Conservation (phyloP, 1,140 invertebrate species). For the Drosophila persimilis region DNA sequence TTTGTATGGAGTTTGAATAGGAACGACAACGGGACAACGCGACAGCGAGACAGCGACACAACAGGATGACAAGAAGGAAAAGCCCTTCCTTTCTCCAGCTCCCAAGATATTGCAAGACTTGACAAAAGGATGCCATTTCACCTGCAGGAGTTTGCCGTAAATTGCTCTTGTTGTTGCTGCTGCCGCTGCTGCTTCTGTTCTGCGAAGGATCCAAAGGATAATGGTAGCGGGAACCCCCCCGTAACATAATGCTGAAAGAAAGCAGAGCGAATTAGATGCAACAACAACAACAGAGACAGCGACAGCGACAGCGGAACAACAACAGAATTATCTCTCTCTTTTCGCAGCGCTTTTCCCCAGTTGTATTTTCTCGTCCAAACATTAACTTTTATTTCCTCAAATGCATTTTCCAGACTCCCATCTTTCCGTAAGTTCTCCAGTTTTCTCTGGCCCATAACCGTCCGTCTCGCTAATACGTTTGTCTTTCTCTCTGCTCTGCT, state of each 20-base stretch:
- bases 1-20: constrained; percentile 77
- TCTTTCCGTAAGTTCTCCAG: constrained; percentile 19
- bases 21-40: constrained; percentile 47
- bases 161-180: constrained; percentile 62
- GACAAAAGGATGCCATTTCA: constrained; percentile 76
- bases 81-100: not conserved
- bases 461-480: constrained; percentile 48
- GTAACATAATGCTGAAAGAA: constrained; percentile 61
- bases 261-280: constrained; percentile 70
- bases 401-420: constrained; percentile 48
- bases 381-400: constrained; percentile 76
- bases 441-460: constrained; percentile 38
- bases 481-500: constrained; percentile 5
- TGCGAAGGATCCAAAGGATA: constrained; percentile 29
- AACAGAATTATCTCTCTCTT: constrained; percentile 65
- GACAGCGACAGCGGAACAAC: constrained; percentile 14
- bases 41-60: constrained; percentile 44
- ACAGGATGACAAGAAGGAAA: constrained; percentile 33
- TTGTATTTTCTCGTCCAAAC: constrained; percentile 63
- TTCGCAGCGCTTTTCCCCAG: constrained; percentile 14
- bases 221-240: constrained; percentile 21
- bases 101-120: constrained; percentile 59
- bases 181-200: constrained; percentile 20
- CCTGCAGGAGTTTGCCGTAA: constrained; percentile 69
- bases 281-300: constrained; percentile 29